Percentiles rank a stretch among this genome's conserved stretches.
Conservation (phyloP, 2,113 vertebrate species). For the Shinisaurus crocodilurus region DNA sequence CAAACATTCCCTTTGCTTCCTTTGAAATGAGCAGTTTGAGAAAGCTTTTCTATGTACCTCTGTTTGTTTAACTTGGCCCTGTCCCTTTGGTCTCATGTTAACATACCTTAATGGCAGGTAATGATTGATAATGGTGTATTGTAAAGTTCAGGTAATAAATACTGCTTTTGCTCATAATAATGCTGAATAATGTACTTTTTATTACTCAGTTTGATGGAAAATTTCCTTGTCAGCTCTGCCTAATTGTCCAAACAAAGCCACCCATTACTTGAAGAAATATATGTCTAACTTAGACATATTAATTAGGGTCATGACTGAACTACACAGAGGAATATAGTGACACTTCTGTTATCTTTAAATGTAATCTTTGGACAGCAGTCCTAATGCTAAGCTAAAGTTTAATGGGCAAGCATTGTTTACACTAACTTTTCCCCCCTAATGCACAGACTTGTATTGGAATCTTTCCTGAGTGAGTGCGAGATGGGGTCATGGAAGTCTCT, state of each 20-base stretch:
- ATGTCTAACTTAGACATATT: slow-evolving; percentile 81
- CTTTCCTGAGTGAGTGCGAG: slow-evolving; percentile 17
- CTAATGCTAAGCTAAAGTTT: slow-evolving; percentile 79
- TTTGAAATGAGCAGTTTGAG: slow-evolving; percentile 72
- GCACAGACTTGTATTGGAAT: slow-evolving; percentile 58
- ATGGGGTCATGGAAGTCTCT: slow-evolving; percentile 41
- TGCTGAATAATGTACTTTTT: slow-evolving; percentile 90
- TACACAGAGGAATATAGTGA: slow-evolving; percentile 79
- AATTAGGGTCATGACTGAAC: slow-evolving; percentile 85
- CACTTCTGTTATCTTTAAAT: slow-evolving; percentile 82
- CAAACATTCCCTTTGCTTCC: slow-evolving; percentile 68
- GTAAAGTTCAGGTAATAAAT: slow-evolving; percentile 86
- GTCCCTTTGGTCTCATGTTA: slow-evolving; percentile 85
- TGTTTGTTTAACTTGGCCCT: slow-evolving; percentile 84
- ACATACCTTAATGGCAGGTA: slow-evolving; percentile 88
- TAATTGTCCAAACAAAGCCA: slow-evolving; percentile 86
- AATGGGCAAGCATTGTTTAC: slow-evolving; percentile 82
- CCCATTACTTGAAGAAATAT: slow-evolving; percentile 82
- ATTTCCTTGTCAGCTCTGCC: slow-evolving; percentile 83
- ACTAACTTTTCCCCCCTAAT: slow-evolving; percentile 49
- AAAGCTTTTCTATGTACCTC: slow-evolving; percentile 68
- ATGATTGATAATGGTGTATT: slow-evolving; percentile 86
- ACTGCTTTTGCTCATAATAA: slow-evolving; percentile 85
- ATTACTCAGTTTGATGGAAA: slow-evolving; percentile 84
- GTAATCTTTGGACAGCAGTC: slow-evolving; percentile 80